Base-by-base conservation (phyloP, 2,113 vertebrate species). In the Okapia johnstoni region DNA sequence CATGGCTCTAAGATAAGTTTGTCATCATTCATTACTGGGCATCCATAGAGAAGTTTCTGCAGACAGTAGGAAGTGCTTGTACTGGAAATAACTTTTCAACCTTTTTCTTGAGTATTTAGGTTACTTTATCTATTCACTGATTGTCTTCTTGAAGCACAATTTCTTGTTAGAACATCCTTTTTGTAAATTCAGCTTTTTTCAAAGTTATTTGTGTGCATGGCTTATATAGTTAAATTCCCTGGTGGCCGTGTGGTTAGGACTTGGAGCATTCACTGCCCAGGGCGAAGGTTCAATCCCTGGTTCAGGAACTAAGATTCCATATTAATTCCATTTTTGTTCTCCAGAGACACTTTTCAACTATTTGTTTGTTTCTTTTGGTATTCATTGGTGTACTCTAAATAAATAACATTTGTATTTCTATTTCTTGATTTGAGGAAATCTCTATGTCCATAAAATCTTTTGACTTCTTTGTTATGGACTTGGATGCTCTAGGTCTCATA, bases 141-240 rank as follows among this genome's bases (percentile, higher is more conserved):
- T 94, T 86, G 7, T 97, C 63, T 96, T 88, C 50, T 93, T 80
- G 46, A 96, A 88, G 40, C 95, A 66, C 81, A 96, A 36, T 92
- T 85, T 77, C 19, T 48, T 60, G 16, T 58, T 81, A 61, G 57
- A 77, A 48, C 43, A 73, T 81, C 55, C 36, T 60, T 81, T 96
- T 96, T 87, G 30, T 90, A 81, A 85, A 48, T 93, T 95, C 87
- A 77, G 63, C 33, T 88, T 96, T 88, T 93, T 23, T 94, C 55
- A 40, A 50, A 95, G 15, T 94, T 93, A 73, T 28, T 81, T 21
- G 21, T 19, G 3, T 85, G 57, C 79, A 21, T 87, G 57, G 33
- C 87, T 96, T 94, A 80, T 70, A 79, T 19, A 92, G 40, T 63
- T 36, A 90, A 52, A 50, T 80, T 80, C 28, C 28, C 19, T 80